Base-by-base conservation (phyloP, 2,797 vertebrate species). In the Microctenopoma stevenorrisi region DNA sequence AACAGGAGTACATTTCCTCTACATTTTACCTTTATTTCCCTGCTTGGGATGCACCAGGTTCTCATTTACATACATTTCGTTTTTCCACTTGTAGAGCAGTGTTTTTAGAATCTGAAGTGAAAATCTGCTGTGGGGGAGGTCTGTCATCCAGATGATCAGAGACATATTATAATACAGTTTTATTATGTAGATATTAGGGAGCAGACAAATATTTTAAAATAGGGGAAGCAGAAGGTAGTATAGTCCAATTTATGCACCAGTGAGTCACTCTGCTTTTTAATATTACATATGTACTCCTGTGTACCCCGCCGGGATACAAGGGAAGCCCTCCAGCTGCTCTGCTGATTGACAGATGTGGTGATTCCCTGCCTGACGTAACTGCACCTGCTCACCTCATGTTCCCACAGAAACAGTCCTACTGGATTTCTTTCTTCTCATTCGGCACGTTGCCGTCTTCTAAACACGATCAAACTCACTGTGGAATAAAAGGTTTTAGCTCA, bases 61-160 rank as follows among this genome's bases (percentile, higher is more conserved):
- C 46, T 81, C 48, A 79, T 82, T 80, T 69, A 61, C 66, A 74
- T 68, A 62, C n/a, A 59, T 55, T 72, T 22, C 55, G 18, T n/a
- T 60, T 62, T 56, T 33, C 16, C 13, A 26, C 51, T 79, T 42
- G 57, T 58, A 67, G 58, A 71, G 60, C 46, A 51, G 54, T 58
- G 54, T 55, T 59, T 75, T 67, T 28, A 37, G 69, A 62, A 68
- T 56, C 38, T 40, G 38, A 40, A 40, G 10, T 13, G 33, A 35
- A 35, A 35, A 35, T 35, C 7, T 35, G 7, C 33, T 35, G 30
- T 1, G 30, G 30, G 7, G 30, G 30, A 33, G 30, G 30, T 33
- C 8, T 37, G 37, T 10, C 37, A 37, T 37, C 8, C 3, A 2
- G 37, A 38, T 10, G 37, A 11, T 38, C 37, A 38, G 11, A 37